These are phyloP conservation scores for Mythimna loreyi DNA, from an alignment of 2,888 invertebrate species.

Conservation along the genomic window DNA sequence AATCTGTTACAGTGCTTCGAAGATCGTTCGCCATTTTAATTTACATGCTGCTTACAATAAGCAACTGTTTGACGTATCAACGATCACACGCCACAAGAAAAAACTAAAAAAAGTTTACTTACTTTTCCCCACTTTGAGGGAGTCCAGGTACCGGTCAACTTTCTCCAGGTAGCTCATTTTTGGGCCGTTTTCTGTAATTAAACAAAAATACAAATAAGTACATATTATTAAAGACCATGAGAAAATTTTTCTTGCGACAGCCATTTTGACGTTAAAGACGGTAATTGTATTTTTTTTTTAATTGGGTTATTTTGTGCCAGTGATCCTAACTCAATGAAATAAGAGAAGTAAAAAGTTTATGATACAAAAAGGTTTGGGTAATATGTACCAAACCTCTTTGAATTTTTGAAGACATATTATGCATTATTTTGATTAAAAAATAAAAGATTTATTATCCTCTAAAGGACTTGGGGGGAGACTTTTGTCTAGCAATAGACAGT, in stretches of 20 bases:
- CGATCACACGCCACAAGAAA: background rate
- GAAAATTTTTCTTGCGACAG: slow-evolving; percentile 35
- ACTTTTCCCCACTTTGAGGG: slow-evolving; percentile 88
- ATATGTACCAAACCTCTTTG: slow-evolving; percentile 3
- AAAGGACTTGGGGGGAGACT: too few species aligned
- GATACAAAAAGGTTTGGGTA: slow-evolving; percentile 3
- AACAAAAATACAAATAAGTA: slow-evolving; percentile 49
- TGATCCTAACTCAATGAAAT: background rate
- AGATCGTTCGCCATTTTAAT: too few species aligned
- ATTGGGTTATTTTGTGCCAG: slow-evolving; percentile 45
- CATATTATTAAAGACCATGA: slow-evolving; percentile 38
- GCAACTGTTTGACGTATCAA: background rate
- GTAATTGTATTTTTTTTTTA: background rate
- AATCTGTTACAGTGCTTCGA: too few species aligned
- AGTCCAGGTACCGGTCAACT: slow-evolving; percentile 85
- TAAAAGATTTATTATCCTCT: too few species aligned
- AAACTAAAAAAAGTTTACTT: slow-evolving; percentile 69
- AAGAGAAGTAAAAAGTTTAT: slow-evolving; percentile 16
- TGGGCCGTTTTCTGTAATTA: slow-evolving; percentile 68
- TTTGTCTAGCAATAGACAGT: too few species aligned
- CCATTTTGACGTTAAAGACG: slow-evolving; percentile 34
- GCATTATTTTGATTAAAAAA: background rate
- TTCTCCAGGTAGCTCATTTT: slow-evolving; percentile 87
- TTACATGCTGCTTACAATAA: too few species aligned
- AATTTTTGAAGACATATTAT: background rate